phyloP scores from a whole-genome alignment of 2,888 invertebrate genomes.

The Liodrosophila aerea region DNA sequence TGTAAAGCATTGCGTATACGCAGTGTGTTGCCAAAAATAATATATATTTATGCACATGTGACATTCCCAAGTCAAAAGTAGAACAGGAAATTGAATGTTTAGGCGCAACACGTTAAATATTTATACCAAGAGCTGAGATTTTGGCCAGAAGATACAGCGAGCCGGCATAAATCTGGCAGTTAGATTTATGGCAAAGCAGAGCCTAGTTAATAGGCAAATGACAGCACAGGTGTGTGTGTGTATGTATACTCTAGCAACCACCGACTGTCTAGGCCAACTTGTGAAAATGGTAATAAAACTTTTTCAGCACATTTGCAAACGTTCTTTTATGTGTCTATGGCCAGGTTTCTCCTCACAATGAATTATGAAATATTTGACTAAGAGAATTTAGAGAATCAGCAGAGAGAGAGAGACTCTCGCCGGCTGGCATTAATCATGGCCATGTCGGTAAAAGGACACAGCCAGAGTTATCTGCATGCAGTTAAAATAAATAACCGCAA shows the following conservation, averaged over 20 bases:
- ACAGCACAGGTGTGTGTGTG: conserved; percentile 24
- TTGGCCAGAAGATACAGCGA: conserved; percentile 18
- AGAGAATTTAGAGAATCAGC: conserved; percentile 20
- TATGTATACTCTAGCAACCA: no score
- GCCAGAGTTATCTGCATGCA: conserved; percentile 42
- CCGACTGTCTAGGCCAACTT: conserved; percentile 47
- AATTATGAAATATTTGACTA: conserved; percentile 71
- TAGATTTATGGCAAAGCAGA: conserved; percentile 66
- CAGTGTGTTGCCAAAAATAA: conserved; percentile 24
- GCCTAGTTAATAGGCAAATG: conserved; percentile 72
- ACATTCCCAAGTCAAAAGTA: conserved; percentile 17
- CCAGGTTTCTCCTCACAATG: conserved; percentile 52
- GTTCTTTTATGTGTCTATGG: conserved; percentile 63
- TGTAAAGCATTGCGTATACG: conserved; percentile 57
- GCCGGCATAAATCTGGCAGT: conserved; percentile 64
- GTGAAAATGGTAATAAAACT: conserved; percentile 70
- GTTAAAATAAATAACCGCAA: conserved; percentile 50
- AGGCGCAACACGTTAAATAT: conserved; percentile 41
- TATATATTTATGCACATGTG: background rate
- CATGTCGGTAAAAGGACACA: conserved; percentile 59
- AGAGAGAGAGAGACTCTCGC: conserved; percentile 33
- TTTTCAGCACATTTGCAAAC: conserved; percentile 63
- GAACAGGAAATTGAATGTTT: conserved; percentile 67
- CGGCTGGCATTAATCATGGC: conserved; percentile 60
- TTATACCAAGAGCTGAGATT: conserved; percentile 40